These are phyloP conservation scores for Pseudochirops cupreus DNA, from an alignment of 2,797 vertebrate genomes.

Conservation along the genomic window DNA sequence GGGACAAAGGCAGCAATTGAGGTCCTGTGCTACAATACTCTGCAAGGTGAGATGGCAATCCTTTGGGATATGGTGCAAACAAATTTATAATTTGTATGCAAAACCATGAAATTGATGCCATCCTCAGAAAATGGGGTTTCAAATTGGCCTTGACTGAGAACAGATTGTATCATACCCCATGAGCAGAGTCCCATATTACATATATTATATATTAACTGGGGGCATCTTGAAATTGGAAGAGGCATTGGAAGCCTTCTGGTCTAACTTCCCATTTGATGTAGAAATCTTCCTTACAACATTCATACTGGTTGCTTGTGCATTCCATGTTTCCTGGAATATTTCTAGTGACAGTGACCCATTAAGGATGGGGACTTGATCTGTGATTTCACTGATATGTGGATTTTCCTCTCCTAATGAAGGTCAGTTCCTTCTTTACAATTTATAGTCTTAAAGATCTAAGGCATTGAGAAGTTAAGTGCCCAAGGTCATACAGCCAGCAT, in stretches of 20 bases:
- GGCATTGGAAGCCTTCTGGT: background rate
- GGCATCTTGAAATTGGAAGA: background rate
- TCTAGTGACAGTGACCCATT: background rate
- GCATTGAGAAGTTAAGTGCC: background rate
- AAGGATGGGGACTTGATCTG: background rate
- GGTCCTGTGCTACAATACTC: background rate
- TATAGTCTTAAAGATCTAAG: background rate
- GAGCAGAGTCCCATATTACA: background rate
- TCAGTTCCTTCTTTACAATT: background rate
- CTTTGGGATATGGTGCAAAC: background rate
- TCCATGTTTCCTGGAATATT: background rate
- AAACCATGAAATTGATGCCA: accelerated
- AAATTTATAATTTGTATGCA: background rate
- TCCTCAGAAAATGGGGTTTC: accelerated
- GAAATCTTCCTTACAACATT: background rate
- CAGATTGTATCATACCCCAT: background rate
- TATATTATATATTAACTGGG: background rate
- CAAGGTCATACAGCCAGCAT: background rate
- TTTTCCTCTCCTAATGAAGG: background rate
- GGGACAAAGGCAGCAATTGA: background rate
- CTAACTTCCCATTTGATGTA: no score
- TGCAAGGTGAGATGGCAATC: background rate
- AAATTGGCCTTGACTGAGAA: background rate
- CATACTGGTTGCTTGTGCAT: background rate
- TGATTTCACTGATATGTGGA: background rate